Evolutionary conservation across 2,888 invertebrate species (phyloP), one percentile per base, ranked within the genome.

Genomic region (Drosophila greeni): DNA sequence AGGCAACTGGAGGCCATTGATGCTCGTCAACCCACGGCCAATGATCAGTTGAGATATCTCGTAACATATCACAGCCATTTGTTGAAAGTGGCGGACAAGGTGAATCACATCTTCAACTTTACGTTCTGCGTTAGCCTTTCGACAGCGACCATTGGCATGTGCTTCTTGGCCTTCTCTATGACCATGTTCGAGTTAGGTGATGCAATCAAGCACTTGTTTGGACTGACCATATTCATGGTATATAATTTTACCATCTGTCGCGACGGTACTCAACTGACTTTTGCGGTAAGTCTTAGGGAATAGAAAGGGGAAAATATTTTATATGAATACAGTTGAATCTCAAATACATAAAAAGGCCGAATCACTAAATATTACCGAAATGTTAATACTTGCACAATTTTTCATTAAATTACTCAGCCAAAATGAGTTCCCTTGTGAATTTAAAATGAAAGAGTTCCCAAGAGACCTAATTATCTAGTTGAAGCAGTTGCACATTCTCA

Each of bases 401-500:
- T 2, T 16, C 6, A 8, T 16, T 11, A 12, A 24, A 52, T 16
- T 39, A 39, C 11, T 11, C 11, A 1, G n/a, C 3, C 40, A 23
- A 8, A 26, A 5, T 24, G 6, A 14, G 11, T 34, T 18, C 7
- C n/a, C 18, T 5, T 2, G n/a, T 48, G 36, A 14, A 55, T 56
- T 56, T 29, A 2, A 14, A 37, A 55, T 31, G 8, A 7, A 29
- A 20, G 9, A 20, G 8, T 18, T 29, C 29, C 45, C 24, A 34
- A 4, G 33, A 7, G 33, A 18, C 18, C 18, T 11, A 16, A 16
- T 24, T 16, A 45, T 14, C 45, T 12, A 26, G 2, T n/a, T n/a
- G n/a, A 26, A 36, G 11, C 55, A 56, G 55, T 37, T 56, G 55
- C n/a, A 2, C 0, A 20, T 56, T 56, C 37, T 14, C 55, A 56